A percentile compares a stretch with the other conserved stretches of the same genome.
phyloP scores from a whole-genome alignment of 2,888 invertebrate species.

The Apotomis turbidana region DNA sequence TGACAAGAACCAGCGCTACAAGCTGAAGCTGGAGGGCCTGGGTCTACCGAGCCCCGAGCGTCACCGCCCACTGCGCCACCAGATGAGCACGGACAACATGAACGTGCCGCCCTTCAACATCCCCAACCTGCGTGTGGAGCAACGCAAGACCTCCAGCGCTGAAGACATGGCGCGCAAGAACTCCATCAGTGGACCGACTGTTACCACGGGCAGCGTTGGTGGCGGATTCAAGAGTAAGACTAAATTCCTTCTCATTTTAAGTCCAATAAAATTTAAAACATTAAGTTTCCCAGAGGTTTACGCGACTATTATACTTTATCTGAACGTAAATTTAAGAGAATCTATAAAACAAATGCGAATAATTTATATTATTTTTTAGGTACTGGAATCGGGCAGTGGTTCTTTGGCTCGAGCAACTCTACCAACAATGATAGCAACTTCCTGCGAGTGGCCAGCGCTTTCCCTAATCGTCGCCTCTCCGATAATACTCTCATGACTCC shows the following conservation, averaged over 20 bases:
- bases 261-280: no score
- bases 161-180: slow-evolving; percentile 96
- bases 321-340: no score
- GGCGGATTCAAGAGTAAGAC: slow-evolving; percentile 59
- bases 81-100: slow-evolving; percentile 94
- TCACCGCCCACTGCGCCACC: slow-evolving; percentile 89
- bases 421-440: slow-evolving; percentile 93
- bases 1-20: slow-evolving; percentile 94
- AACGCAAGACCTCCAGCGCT: slow-evolving; percentile 94
- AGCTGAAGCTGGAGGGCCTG: slow-evolving; percentile 92
- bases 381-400: slow-evolving; percentile 88
- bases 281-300: no score
- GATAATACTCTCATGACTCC: slow-evolving; percentile 97
- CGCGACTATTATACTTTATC: no score
- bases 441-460: slow-evolving; percentile 91
- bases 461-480: slow-evolving; percentile 93
- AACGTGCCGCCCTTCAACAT: slow-evolving; percentile 93
- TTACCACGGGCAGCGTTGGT: slow-evolving; percentile 55
- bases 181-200: slow-evolving; percentile 85
- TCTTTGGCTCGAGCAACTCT: slow-evolving; percentile 92
- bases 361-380: slow-evolving; percentile 49
- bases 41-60: slow-evolving; percentile 90
- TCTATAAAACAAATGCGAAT: neutral
- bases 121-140: slow-evolving; percentile 93
- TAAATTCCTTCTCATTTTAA: neutral